Percentiles rank a stretch among this genome's conserved stretches.
These are phyloP conservation scores for Nysson spinosus DNA, from an alignment of 2,888 invertebrate genomes.

Conservation along the genomic window DNA sequence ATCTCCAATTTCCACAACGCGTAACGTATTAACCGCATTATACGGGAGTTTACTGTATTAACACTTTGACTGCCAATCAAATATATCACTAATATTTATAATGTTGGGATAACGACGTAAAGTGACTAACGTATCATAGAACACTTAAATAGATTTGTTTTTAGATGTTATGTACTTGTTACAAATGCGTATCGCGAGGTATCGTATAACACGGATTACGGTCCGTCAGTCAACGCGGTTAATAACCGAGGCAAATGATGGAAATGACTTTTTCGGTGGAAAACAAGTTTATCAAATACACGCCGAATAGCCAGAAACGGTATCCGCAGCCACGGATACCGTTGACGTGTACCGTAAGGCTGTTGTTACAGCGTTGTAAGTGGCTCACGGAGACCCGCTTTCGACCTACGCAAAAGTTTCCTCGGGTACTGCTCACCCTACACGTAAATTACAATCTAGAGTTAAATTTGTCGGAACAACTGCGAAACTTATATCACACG, in stretches of 20 bases:
- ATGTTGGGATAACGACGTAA: no score
- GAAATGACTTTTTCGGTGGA: constrained; percentile 21
- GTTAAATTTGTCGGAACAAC: constrained; percentile 14
- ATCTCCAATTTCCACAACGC: no score
- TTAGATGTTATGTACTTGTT: no score
- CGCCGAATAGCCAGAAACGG: constrained; percentile 46
- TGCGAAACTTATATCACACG: constrained; percentile 1
- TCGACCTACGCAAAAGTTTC: constrained; percentile 35
- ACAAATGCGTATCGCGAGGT: no score
- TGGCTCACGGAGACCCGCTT: constrained; percentile 41
- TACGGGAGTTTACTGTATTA: no score
- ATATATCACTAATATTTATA: no score
- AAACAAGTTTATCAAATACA: constrained; percentile 32
- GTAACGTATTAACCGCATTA: no score
- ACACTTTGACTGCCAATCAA: no score
- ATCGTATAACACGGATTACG: no score
- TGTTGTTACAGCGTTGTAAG: constrained; percentile 37
- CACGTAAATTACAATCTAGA: constrained; percentile 29
- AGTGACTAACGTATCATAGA: no score
- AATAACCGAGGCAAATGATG: constrained; percentile 24
- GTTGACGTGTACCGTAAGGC: constrained; percentile 48
- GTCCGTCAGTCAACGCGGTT: no score
- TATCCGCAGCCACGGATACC: constrained; percentile 47
- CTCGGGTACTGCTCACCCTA: constrained; percentile 1
- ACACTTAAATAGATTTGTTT: no score